A percentile compares a stretch with the other conserved stretches of the same genome.
These are phyloP conservation scores for Corvus moneduloides DNA, from an alignment of 2,113 vertebrate species.

Conservation along the genomic window DNA sequence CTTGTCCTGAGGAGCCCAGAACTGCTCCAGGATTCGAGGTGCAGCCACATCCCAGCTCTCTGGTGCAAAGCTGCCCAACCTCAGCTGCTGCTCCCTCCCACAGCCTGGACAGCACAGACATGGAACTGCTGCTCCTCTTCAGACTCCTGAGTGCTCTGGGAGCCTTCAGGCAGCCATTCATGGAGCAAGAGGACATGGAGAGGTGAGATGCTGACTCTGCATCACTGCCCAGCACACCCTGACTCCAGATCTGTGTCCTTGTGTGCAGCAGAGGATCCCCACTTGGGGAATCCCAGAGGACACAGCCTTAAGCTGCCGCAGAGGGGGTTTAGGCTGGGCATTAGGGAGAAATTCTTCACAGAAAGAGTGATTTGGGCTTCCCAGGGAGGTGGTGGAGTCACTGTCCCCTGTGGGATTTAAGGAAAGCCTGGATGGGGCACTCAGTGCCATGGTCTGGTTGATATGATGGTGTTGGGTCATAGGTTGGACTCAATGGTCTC, in stretches of 20 bases:
- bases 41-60: not conserved
- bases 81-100: not conserved
- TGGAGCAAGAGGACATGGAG: not conserved
- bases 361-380: not conserved
- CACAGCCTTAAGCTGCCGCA: not conserved
- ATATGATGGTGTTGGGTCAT: not conserved
- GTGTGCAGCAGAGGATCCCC: not conserved
- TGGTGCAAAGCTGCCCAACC: not conserved
- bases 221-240: not conserved
- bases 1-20: not conserved
- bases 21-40: not conserved
- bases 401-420: accelerated
- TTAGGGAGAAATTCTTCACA: not conserved
- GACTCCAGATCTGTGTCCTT: not conserved
- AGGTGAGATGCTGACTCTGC: not conserved
- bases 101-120: not conserved
- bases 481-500: not conserved
- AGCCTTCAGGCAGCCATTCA: not conserved
- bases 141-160: not conserved
- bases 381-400: not conserved
- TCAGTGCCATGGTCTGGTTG: not conserved
- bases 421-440: not conserved
- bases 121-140: not conserved
- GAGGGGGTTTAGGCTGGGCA: not conserved
- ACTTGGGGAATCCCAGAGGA: not conserved